Evolutionary conservation across 53 echinoderm and acorn worm species (phyloP).

Genomic region (Zoroaster sp.): DNA sequence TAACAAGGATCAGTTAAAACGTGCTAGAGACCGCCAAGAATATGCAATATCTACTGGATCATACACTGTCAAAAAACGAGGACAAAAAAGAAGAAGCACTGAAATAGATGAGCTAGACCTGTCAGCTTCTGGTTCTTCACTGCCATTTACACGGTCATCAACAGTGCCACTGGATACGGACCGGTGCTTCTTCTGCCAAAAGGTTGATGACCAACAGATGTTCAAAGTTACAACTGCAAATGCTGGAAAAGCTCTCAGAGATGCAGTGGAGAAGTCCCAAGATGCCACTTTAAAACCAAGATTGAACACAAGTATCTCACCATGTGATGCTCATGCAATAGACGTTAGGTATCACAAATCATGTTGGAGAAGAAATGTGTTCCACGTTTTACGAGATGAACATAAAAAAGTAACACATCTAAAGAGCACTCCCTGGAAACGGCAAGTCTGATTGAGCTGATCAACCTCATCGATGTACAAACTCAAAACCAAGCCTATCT

Average conservation of each 20-base stretch:
- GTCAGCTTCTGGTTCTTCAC: constrained; percentile 1
- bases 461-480: constrained; percentile 46
- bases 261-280: constrained; percentile 14
- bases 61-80: constrained; percentile 4
- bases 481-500: constrained; percentile 35
- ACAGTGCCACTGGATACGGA: constrained; percentile 47
- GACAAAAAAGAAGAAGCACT: constrained; percentile 38
- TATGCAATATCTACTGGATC: constrained; percentile 30
- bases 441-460: constrained; percentile 24
- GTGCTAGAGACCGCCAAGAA: constrained; percentile 42
- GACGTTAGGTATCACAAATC: constrained; percentile 56
- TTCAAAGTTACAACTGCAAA: no score
- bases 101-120: constrained; percentile 37
- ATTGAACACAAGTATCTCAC: constrained; percentile 37
- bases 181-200: constrained; percentile 40
- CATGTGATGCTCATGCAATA: constrained; percentile 47
- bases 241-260: constrained; percentile 4
- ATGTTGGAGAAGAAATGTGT: constrained; percentile 63
- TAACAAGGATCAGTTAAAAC: constrained; percentile 35
- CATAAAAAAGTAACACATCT: not conserved
- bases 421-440: constrained; percentile 12
- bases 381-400: constrained; percentile 38
- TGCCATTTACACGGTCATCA: constrained; percentile 31
- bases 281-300: not conserved
- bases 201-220: no score